Percentiles rank a stretch among this genome's conserved stretches.
phyloP scores from a whole-genome alignment of 2,888 invertebrate species.

The Hylaea fasciaria region DNA sequence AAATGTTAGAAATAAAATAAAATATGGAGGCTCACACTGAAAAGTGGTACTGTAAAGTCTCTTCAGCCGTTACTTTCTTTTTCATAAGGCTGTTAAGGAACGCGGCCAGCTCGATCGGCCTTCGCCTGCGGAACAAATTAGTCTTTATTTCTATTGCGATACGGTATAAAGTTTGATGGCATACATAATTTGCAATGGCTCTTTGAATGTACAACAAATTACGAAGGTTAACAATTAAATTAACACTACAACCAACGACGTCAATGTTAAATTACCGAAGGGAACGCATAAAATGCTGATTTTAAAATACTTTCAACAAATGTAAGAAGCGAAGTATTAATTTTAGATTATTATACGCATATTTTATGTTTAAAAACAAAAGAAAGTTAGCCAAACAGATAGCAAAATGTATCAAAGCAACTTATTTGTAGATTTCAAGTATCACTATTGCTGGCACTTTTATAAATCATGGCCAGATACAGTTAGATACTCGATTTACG shows the following conservation, averaged over 20 bases:
- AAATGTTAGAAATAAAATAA: slow-evolving; percentile 64
- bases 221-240: background rate
- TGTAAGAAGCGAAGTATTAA: background rate
- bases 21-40: slow-evolving; percentile 81
- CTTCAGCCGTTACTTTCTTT: slow-evolving; percentile 72
- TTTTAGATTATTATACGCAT: background rate
- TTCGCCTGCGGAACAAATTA: slow-evolving; percentile 81
- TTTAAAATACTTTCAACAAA: background rate
- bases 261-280: background rate
- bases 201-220: background rate
- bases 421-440: background rate
- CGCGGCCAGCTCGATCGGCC: slow-evolving; percentile 82
- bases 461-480: background rate
- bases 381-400: slow-evolving; percentile 11
- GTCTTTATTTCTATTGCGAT: slow-evolving; percentile 48
- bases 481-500: background rate
- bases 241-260: background rate
- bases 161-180: slow-evolving; percentile 21
- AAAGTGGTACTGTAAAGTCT: slow-evolving; percentile 85
- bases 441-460: background rate
- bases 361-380: slow-evolving; percentile 2
- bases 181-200: background rate
- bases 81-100: slow-evolving; percentile 83
- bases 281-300: background rate
- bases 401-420: slow-evolving; percentile 3